Conservation (phyloP, 2,113 vertebrate species). For the Leiothrix lutea region DNA sequence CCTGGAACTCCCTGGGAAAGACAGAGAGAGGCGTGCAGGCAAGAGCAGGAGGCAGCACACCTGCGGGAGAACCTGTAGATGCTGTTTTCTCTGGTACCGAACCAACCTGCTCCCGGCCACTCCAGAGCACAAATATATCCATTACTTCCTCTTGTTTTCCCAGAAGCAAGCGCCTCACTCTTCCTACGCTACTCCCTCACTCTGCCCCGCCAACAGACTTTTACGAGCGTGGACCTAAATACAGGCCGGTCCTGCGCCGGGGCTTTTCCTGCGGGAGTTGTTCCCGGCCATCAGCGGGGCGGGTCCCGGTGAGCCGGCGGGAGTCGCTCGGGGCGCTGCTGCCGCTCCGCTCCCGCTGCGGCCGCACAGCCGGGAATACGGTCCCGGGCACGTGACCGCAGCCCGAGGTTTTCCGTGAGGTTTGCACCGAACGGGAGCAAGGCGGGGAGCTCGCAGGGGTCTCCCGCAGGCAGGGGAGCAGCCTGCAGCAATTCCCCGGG, state of each 20-base stretch:
- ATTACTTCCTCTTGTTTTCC: neutral
- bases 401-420: neutral
- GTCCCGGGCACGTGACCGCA: neutral
- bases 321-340: neutral
- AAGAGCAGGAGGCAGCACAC: neutral
- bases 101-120: neutral
- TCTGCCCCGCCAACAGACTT: neutral
- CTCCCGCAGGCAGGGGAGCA: neutral
- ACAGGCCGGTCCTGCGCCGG: rapidly evolving
- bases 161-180: neutral
- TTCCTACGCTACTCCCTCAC: neutral
- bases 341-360: neutral
- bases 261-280: neutral
- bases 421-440: rapidly evolving
- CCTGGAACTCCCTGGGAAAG: neutral
- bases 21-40: neutral
- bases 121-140: neutral
- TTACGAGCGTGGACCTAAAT: neutral
- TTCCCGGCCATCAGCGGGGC: rapidly evolving
- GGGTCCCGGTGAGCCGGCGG: rapidly evolving
- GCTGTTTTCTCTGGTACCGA: neutral
- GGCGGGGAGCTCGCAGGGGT: rapidly evolving
- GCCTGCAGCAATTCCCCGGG: neutral
- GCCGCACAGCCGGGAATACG: neutral
- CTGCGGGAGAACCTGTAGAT: neutral